Evolutionary conservation across 2,888 invertebrate species (phyloP), one percentile per base, ranked within the genome.

Genomic region (Melanophora roralis): DNA sequence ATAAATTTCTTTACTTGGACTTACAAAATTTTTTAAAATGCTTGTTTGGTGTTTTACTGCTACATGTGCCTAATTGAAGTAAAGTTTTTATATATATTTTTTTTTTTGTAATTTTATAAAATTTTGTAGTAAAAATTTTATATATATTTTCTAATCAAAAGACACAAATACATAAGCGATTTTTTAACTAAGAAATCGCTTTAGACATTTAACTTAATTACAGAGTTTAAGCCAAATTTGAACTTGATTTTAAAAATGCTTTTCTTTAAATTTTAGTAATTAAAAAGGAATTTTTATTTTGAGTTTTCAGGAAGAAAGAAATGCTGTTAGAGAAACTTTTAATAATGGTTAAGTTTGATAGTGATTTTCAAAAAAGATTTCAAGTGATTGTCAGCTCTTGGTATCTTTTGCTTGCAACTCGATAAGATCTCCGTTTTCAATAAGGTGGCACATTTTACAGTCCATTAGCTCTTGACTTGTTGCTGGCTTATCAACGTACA

Each of bases 351-450:
- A 64, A 71, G 9, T 55, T 21, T 21, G 21, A n/a, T 4, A 45
- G 2, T 45, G 36, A 8, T 34, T 72, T 62, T 51, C 27, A 27
- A 27, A 5, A 72, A 51, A 36, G 36, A n/a, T 64, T 51, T 65
- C 40, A 67, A 74, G 59, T 67, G 65, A 49, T 74, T 74, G 74
- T 67, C 74, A 67, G 43, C 59, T 43, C 34, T 43, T 36, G 67
- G 74, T 74, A 67, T 34, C 43, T 67, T 53, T 55, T 53, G 72
- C 55, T 74, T 67, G 67, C 36, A 32, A 43, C 23, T 36, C 51
- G 67, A 74, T 67, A 74, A 74, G 53, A 72, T 72, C 72, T 53
- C 4, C 11, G 12, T 9, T 55, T 55, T 62, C 72, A 55, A 55
- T 36, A 53, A 72, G 62, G 72, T 72, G 72, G 45, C 62, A 64